phyloP scores from a whole-genome alignment of 2,888 invertebrate species.

The Dicroscelio sp. region DNA sequence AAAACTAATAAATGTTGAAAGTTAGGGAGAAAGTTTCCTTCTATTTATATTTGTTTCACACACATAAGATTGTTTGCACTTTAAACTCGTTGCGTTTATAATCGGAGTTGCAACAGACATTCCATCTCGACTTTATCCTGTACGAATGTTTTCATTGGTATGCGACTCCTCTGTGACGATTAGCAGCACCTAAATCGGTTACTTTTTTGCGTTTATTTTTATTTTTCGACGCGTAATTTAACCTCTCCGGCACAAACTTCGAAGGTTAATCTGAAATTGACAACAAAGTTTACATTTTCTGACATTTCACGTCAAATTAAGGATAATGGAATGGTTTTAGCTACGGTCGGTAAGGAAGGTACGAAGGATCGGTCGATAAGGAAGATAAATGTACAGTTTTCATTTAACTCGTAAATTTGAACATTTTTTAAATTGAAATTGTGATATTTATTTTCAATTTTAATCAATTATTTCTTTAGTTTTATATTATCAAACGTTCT shows the following conservation, averaged over 20 bases:
- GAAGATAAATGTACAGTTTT: background rate
- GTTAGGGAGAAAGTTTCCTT: constrained; percentile 34
- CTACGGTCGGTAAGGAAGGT: constrained; percentile 51
- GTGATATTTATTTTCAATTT: no score
- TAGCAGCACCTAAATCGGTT: constrained; percentile 25
- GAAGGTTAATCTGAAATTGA: constrained; percentile 69
- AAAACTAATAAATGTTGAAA: constrained; percentile 66
- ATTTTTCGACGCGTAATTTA: constrained; percentile 34
- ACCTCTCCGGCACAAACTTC: constrained; percentile 18
- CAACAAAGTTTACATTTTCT: constrained; percentile 57
- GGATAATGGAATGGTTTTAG: background rate
- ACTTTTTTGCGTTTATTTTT: constrained; percentile 26
- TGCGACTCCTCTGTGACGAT: background rate
- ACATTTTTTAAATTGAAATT: no score
- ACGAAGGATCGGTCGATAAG: background rate
- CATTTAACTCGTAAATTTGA: no score
- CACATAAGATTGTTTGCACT: constrained; percentile 53
- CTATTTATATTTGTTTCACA: constrained; percentile 66
- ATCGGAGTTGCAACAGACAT: constrained; percentile 10
- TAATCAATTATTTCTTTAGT: no score
- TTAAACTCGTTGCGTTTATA: constrained; percentile 19
- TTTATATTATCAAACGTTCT: no score
- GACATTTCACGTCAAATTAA: constrained; percentile 23
- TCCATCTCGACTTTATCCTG: background rate
- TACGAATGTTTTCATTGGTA: background rate